Base-by-base conservation (phyloP, 2,113 vertebrate species). In the Benitochromis conjunctus region DNA sequence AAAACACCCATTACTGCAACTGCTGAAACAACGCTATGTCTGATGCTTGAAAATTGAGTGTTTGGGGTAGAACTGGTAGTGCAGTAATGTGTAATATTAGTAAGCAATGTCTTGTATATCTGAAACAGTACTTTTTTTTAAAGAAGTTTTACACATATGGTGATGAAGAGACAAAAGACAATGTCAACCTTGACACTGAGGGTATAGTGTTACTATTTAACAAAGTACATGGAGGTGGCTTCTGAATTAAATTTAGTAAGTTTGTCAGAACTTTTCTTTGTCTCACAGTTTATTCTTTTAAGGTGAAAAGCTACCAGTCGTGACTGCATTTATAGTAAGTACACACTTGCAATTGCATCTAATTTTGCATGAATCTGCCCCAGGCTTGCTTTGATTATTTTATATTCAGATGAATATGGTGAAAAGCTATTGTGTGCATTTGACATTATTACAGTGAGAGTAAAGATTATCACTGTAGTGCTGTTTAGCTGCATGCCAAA, bases 21-120 rank as follows among this genome's bases (percentile, higher is more conserved):
- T 54, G 84, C 80, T 64, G 78, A 88, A 71, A 92, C 81, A 41
- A 74, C 19, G 4, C 9, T 24, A 57, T 58, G 34, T 41, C 51
- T 82, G 64, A 62, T 80, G 79, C 86, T 76, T 82, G 83, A 56
- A 83, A 79, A 82, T 41, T 78, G 83, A 48, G 64, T 55, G 18
- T 53, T 36, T 0, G 80, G 58, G 48, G 21, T 53, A 64, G 82
- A 56, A 71, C 41, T 79, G 74, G 43, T 7, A 3, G 6, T 16
- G 53, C 38, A 62, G 56, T 56, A 34, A 84, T 82, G 64, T 84
- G 48, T 16, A 58, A 26, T 77, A 34, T 76, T 76, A 53, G 71
- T 76, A 76, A 53, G 18, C 51, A 76, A 76, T 74, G 43, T 74
- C 26, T 76, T 31, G 16, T 8, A 8, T 51, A 13, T 31, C 46